Conservation (phyloP, 2,888 invertebrate genomes). For the Reticulitermes lucifugus region DNA sequence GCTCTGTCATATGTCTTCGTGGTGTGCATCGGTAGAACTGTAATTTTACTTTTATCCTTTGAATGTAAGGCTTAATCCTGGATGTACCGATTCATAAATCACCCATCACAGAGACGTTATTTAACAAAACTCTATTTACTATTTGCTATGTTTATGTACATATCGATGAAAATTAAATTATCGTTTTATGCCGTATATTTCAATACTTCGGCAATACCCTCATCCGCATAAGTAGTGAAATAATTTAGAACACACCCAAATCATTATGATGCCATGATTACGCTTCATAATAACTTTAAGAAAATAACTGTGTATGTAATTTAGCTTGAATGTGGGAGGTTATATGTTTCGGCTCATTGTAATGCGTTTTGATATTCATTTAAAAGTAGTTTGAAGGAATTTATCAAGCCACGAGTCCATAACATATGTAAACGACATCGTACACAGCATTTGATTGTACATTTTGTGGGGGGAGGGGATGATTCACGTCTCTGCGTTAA, state of each 20-base stretch:
- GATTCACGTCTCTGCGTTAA: not conserved
- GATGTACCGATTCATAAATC: not conserved
- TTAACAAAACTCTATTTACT: not conserved
- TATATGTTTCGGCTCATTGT: not conserved
- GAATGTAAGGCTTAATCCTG: no score
- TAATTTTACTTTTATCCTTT: no score
- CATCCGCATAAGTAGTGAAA: not conserved
- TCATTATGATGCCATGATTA: conserved; percentile 5
- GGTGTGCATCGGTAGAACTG: no score
- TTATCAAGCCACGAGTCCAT: not conserved
- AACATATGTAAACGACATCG: not conserved
- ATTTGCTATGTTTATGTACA: not conserved
- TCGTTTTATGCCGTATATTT: not conserved
- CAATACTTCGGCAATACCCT: not conserved
- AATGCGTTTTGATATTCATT: not conserved
- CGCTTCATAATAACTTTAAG: not conserved
- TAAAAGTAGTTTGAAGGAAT: not conserved
- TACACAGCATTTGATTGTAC: not conserved
- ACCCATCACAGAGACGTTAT: not conserved
- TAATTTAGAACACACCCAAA: conserved; percentile 7
- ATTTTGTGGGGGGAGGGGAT: not conserved
- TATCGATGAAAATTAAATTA: not conserved
- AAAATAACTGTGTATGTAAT: not conserved
- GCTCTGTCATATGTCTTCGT: no score
- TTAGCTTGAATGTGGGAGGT: not conserved